Conservation (phyloP, 2,797 vertebrate species). For the Ptychobarbus kaznakovi region DNA sequence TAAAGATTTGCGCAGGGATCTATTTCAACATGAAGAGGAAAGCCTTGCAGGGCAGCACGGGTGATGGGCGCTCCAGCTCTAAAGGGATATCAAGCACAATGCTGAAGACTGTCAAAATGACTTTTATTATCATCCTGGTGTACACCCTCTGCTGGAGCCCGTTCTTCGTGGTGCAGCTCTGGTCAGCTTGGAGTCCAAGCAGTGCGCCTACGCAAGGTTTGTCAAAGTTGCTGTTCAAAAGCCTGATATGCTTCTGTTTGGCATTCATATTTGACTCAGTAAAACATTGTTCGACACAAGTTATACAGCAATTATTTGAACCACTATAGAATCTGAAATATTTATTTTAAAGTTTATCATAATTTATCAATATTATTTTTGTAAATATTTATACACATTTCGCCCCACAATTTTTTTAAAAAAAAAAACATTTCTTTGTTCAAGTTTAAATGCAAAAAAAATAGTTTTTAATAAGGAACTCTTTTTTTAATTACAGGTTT, state of each 20-base stretch:
- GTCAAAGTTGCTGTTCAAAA: slow-evolving; percentile 35
- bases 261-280: not conserved
- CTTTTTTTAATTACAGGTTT: too few relatives aligned
- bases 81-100: slow-evolving; percentile 83
- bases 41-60: slow-evolving; percentile 61
- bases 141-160: slow-evolving; percentile 87
- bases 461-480: not conserved
- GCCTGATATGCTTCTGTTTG: not conserved
- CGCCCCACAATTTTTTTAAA: too few relatives aligned
- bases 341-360: too few relatives aligned
- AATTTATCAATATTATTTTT: too few relatives aligned
- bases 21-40: slow-evolving; percentile 84
- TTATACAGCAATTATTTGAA: too few relatives aligned
- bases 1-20: slow-evolving; percentile 86
- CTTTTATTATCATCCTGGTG: slow-evolving; percentile 86
- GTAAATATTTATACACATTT: too few relatives aligned
- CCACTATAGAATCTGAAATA: too few relatives aligned
- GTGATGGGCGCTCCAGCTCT: slow-evolving; percentile 73
- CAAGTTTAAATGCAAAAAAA: too few relatives aligned
- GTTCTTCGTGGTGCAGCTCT: slow-evolving; percentile 89
- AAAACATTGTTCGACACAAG: not conserved
- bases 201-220: slow-evolving; percentile 82
- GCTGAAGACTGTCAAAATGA: slow-evolving; percentile 90
- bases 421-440: too few relatives aligned
- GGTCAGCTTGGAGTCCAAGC: slow-evolving; percentile 86